Percentiles rank a stretch among this genome's conserved stretches.
Conservation (phyloP, 2,888 invertebrate genomes). For the Heliconius ethilla region DNA sequence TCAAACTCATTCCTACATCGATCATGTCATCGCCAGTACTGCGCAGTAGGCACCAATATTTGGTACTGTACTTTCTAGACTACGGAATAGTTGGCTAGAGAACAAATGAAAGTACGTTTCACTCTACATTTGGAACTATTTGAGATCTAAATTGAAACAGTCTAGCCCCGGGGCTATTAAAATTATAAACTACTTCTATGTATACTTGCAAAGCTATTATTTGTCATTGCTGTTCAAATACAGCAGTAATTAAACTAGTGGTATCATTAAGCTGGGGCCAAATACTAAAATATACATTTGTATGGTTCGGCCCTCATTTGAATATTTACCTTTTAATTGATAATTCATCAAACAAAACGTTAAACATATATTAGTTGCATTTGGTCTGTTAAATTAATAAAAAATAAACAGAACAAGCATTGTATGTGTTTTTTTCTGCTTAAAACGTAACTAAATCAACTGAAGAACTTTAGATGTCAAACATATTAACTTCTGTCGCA, state of each 20-base stretch:
- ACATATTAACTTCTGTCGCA: background rate
- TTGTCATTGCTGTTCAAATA: constrained; percentile 22
- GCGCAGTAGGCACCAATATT: constrained; percentile 9
- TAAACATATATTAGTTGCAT: background rate
- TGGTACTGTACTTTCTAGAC: constrained; percentile 6
- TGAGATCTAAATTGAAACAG: constrained; percentile 26
- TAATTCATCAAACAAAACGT: background rate
- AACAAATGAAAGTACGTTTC: constrained; percentile 33
- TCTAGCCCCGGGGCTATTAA: constrained; percentile 23
- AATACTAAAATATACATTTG: background rate
- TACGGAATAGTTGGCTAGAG: constrained; percentile 31
- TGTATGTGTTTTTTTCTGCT: background rate
- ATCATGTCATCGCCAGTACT: background rate
- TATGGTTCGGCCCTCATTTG: background rate
- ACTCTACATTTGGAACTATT: constrained; percentile 27
- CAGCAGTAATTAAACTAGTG: constrained; percentile 13
- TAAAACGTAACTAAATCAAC: background rate
- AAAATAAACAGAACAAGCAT: background rate
- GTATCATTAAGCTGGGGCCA: background rate
- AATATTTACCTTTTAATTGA: constrained; percentile 14
- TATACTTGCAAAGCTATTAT: background rate
- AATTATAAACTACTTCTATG: constrained; percentile 20
- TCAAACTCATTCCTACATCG: constrained; percentile 5
- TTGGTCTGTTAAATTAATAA: background rate
- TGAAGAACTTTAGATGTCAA: background rate